Evolutionary conservation across 2,888 invertebrate genomes (phyloP).

Genomic region (Neoitamus cyanurus): DNA sequence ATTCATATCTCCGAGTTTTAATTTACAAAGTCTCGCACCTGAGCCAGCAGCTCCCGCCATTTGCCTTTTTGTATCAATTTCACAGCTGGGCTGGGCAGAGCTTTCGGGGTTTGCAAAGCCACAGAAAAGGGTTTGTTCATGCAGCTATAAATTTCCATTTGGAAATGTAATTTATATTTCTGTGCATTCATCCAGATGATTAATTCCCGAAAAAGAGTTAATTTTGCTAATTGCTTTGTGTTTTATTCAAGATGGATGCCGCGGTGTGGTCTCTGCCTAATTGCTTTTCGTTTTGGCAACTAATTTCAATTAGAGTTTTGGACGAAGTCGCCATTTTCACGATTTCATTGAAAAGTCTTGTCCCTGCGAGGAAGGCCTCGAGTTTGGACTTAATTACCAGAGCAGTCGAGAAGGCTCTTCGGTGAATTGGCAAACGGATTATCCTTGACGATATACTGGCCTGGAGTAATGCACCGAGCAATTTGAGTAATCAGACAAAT

Average conservation of each 20-base stretch:
- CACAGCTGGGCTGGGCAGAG: constrained; percentile 15
- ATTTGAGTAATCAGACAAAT: constrained; percentile 7
- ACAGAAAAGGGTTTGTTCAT: constrained; percentile 31
- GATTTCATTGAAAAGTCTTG: neutral
- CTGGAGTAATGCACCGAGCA: neutral
- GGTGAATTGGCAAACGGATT: neutral
- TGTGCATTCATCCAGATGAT: constrained; percentile 29
- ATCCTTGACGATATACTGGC: neutral
- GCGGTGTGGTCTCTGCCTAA: neutral
- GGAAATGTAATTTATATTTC: constrained; percentile 44
- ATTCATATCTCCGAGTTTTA: constrained; percentile 25
- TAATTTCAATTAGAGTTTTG: neutral
- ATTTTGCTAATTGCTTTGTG: constrained; percentile 38
- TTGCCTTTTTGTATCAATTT: constrained; percentile 31
- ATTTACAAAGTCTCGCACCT: constrained; percentile 33
- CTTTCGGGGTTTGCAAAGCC: constrained; percentile 31
- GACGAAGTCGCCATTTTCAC: neutral
- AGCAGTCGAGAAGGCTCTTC: neutral
- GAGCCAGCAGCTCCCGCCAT: constrained; percentile 2
- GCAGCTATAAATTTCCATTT: constrained; percentile 42
- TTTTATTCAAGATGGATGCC: neutral
- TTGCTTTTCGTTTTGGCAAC: neutral
- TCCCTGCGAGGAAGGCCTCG: neutral
- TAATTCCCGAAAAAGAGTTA: constrained; percentile 33
- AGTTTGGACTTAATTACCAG: neutral